phyloP scores from a whole-genome alignment of 2,888 invertebrate species.

The Conomelus anceps region DNA sequence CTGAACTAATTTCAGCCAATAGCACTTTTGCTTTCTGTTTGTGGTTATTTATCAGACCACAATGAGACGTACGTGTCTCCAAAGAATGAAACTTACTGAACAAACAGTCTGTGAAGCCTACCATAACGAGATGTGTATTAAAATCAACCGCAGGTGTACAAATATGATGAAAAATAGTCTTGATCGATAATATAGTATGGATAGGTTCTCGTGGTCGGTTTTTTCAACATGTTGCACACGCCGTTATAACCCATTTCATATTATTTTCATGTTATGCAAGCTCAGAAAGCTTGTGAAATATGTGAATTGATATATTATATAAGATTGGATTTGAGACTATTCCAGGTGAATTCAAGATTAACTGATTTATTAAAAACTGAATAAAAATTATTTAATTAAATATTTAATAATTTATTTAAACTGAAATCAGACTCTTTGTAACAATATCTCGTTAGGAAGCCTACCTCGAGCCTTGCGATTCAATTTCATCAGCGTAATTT shows the following conservation, averaged over 20 bases:
- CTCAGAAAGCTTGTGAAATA: too few relatives aligned
- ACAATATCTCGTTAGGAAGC: too few relatives aligned
- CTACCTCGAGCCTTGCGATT: too few relatives aligned
- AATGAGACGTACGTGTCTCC: not conserved
- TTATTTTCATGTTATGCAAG: too few relatives aligned
- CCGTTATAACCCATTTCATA: not conserved
- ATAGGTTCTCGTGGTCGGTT: not conserved
- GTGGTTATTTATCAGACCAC: not conserved
- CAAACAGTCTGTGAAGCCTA: not conserved
- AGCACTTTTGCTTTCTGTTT: not conserved
- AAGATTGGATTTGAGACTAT: too few relatives aligned
- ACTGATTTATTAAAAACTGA: too few relatives aligned
- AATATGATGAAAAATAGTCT: not conserved
- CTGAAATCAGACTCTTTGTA: too few relatives aligned
- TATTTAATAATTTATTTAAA: too few relatives aligned
- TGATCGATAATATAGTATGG: not conserved
- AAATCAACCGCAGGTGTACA: not conserved
- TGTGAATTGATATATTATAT: too few relatives aligned
- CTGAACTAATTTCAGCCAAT: not conserved
- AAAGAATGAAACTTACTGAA: not conserved
- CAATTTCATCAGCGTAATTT: too few relatives aligned
- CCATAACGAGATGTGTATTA: not conserved
- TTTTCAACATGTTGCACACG: not conserved
- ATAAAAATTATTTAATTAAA: too few relatives aligned
- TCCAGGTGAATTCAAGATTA: too few relatives aligned